A percentile compares a stretch with the other conserved stretches of the same genome.
These are phyloP conservation scores for Bimastos eiseni DNA, from an alignment of 2,888 invertebrate species.

Conservation along the genomic window DNA sequence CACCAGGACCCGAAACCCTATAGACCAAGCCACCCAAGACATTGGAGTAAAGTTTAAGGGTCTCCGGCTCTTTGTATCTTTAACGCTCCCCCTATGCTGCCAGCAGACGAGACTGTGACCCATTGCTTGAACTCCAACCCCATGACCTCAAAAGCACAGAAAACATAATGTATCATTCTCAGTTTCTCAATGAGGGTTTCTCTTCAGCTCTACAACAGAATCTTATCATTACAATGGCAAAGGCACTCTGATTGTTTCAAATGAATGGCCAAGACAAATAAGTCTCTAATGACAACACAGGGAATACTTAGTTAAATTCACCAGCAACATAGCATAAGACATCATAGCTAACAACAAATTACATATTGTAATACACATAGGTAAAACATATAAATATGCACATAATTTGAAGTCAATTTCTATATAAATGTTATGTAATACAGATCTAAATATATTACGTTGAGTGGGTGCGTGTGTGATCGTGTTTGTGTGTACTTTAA, in stretches of 20 bases:
- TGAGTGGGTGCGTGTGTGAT: no score
- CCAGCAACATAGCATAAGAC: neutral
- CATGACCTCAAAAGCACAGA: neutral
- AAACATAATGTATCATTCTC: neutral
- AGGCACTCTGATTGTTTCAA: neutral
- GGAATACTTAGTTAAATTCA: no score
- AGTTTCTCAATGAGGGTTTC: no score
- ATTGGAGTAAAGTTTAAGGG: neutral
- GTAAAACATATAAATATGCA: neutral
- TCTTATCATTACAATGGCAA: neutral
- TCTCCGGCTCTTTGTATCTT: neutral
- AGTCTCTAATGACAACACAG: neutral
- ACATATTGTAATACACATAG: neutral
- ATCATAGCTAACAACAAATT: neutral
- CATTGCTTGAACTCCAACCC: neutral
- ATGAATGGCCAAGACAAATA: neutral
- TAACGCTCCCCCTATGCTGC: neutral
- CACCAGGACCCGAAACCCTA: neutral
- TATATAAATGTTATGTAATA: neutral
- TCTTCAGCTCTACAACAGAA: neutral
- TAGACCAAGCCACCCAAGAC: neutral
- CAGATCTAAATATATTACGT: no score
- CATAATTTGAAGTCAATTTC: neutral
- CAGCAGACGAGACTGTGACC: neutral
- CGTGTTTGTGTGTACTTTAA: neutral